Evolutionary conservation across 2,888 invertebrate species (phyloP).

Genomic region (Pyrrhia umbra): DNA sequence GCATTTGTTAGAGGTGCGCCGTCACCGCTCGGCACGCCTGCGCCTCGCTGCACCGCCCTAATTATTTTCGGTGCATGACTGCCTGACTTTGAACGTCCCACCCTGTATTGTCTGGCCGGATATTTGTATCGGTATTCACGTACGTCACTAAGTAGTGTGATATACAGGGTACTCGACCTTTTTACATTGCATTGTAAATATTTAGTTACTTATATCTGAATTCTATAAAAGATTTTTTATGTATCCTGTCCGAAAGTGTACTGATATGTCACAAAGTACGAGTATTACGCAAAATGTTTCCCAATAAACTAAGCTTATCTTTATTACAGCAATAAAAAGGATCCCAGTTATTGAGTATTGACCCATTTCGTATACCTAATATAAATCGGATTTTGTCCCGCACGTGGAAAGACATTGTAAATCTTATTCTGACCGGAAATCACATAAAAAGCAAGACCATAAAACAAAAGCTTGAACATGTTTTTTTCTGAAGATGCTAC

Average conservation of each 20-base stretch:
- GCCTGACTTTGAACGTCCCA: conserved; percentile 57
- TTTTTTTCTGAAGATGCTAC: conserved; percentile 42
- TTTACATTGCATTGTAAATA: conserved; percentile 30
- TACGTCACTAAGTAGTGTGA: conserved; percentile 28
- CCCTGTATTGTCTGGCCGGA: conserved; percentile 43
- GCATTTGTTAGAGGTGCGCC: conserved; percentile 60
- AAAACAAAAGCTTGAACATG: conserved; percentile 34
- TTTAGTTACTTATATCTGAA: conserved; percentile 21
- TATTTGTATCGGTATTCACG: conserved; percentile 45
- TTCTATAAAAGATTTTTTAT: conserved; percentile 41
- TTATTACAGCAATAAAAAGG: conserved; percentile 47
- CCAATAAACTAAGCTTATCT: conserved; percentile 38
- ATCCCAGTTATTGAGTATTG: conserved; percentile 42
- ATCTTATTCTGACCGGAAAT: conserved; percentile 49
- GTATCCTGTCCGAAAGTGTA: conserved; percentile 42
- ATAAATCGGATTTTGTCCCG: conserved; percentile 35
- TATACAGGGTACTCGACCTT: conserved; percentile 39
- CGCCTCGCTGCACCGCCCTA: conserved; percentile 60
- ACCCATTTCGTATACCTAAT: conserved; percentile 27
- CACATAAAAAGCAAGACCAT: conserved; percentile 36
- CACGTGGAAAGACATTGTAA: conserved; percentile 19
- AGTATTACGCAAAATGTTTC: conserved; percentile 45
- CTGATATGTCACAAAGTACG: conserved; percentile 46
- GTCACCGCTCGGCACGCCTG: conserved; percentile 42
- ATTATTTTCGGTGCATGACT: conserved; percentile 64